These are phyloP conservation scores for Cheiracanthium punctorium DNA, from an alignment of 2,888 invertebrate genomes.

Conservation along the genomic window DNA sequence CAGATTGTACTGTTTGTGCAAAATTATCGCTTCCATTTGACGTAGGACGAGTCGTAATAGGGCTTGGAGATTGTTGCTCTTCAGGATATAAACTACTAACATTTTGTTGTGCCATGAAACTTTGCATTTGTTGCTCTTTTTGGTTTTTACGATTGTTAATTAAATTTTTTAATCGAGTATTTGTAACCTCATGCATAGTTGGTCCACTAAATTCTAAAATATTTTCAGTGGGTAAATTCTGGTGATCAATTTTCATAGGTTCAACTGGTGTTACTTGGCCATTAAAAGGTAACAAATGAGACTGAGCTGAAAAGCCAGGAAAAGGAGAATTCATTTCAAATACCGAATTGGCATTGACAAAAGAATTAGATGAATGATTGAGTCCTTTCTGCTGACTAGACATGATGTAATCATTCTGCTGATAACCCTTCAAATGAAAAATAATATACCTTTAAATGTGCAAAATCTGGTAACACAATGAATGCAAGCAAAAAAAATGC, in stretches of 20 bases:
- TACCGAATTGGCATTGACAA: constrained; percentile 20
- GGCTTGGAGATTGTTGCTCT: constrained; percentile 16
- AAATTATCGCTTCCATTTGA: constrained; percentile 36
- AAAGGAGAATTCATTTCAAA: constrained; percentile 55
- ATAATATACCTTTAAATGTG: no score
- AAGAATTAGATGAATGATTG: constrained; percentile 30
- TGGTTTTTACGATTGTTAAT: constrained; percentile 71
- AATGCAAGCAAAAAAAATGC: no score
- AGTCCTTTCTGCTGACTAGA: constrained; percentile 39
- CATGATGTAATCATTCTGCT: constrained; percentile 44
- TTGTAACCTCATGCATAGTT: constrained; percentile 71
- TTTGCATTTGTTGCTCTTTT: constrained; percentile 70
- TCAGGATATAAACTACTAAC: constrained; percentile 24
- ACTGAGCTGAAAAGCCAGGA: constrained; percentile 49
- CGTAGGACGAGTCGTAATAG: constrained; percentile 16
- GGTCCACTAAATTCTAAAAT: constrained; percentile 39
- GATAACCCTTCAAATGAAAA: constrained; percentile 48
- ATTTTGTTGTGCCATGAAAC: constrained; percentile 34
- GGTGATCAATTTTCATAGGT: constrained; percentile 27
- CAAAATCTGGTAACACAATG: no score
- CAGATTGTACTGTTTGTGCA: constrained; percentile 26
- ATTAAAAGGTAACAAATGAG: constrained; percentile 55
- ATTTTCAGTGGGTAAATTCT: constrained; percentile 25
- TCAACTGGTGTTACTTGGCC: constrained; percentile 51
- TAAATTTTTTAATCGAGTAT: constrained; percentile 71